Base-by-base conservation (phyloP, 2,797 vertebrate genomes). In the Sebastes diaconus region DNA sequence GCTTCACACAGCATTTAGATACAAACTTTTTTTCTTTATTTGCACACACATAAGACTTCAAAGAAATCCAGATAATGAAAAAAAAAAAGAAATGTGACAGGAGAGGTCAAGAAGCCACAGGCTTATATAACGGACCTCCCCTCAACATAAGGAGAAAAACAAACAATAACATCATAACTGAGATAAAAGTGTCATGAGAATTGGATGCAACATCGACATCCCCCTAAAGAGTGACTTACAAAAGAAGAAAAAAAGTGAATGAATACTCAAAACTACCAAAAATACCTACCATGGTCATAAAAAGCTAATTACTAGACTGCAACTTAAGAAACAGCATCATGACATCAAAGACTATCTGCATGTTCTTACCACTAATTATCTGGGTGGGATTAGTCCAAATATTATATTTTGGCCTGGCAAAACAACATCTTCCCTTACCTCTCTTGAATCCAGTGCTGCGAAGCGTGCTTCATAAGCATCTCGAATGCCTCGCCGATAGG, bases 391-490 rank as follows among this genome's bases (percentile, higher is more conserved):
- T 61, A 22, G 22, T 42, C 32, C 22, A 22, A 64, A n/a, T 27
- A 52, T 73, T 12, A 64, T 1, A 57, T 32, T 67, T 16, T 58
- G 6, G 3, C 3, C 10, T 52, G 16, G 6, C 14, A 84, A 66
- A 34, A 75, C 3, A 65, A 32, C 20, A 63, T 30, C 14, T 69
- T 32, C 1, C 2, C 67, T 76, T 83, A 92, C 93, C 81, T 93
- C 86, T 91, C 95, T 93, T 74, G 79, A 34, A 63, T 88, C 84
- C 61, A 58, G 69, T 42, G 14, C 16, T 14, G 25, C 0, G 16
- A 91, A 91, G 1, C 6, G 75, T 0, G 92, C 80, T 20, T 95
- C 93, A 73, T 94, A 95, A 1, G 22, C 11, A 1, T 89, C 88
- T 89, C 92, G 75, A 29, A 92, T 78, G 27, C 73, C 68, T 11